phyloP scores from a whole-genome alignment of 2,888 invertebrate species.

The Dynastes tityus region DNA sequence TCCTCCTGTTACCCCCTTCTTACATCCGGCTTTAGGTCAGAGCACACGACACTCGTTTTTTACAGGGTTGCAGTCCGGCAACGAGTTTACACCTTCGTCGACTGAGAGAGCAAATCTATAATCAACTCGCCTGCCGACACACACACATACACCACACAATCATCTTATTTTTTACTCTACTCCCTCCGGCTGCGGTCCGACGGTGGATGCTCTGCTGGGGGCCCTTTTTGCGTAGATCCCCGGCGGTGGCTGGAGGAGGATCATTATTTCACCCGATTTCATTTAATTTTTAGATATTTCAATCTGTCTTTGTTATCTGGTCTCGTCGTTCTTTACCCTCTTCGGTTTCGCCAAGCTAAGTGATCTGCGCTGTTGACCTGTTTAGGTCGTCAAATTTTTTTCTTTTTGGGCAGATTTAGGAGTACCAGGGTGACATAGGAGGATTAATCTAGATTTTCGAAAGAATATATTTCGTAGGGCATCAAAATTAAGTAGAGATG shows the following conservation, averaged over 20 bases:
- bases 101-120: slow-evolving; percentile 55
- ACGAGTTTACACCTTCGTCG: slow-evolving; percentile 56
- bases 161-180: slow-evolving; percentile 54
- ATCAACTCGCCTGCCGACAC: slow-evolving; percentile 52
- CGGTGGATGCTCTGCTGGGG: slow-evolving; percentile 40
- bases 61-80: slow-evolving; percentile 56
- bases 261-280: slow-evolving; percentile 67
- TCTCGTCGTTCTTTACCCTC: slow-evolving; percentile 49
- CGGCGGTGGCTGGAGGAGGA: slow-evolving; percentile 56
- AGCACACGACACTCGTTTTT: slow-evolving; percentile 50
- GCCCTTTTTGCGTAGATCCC: slow-evolving; percentile 59
- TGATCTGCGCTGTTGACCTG: slow-evolving; percentile 57
- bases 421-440: too few relatives aligned
- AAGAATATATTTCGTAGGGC: too few relatives aligned
- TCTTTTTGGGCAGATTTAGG: slow-evolving; percentile 49
- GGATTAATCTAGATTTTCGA: too few relatives aligned
- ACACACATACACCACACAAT: slow-evolving; percentile 47
- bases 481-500: too few relatives aligned
- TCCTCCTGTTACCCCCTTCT: not conserved
- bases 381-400: slow-evolving; percentile 60
- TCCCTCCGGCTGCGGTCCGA: slow-evolving; percentile 2
- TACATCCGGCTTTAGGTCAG: slow-evolving; percentile 10
- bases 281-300: slow-evolving; percentile 68
- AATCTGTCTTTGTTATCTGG: slow-evolving; percentile 64
- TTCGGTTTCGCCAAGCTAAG: slow-evolving; percentile 51